Percentiles rank a stretch among this genome's conserved stretches.
Evolutionary conservation across 2,888 invertebrate species (phyloP).

Genomic region (Subacronicta megacephala): DNA sequence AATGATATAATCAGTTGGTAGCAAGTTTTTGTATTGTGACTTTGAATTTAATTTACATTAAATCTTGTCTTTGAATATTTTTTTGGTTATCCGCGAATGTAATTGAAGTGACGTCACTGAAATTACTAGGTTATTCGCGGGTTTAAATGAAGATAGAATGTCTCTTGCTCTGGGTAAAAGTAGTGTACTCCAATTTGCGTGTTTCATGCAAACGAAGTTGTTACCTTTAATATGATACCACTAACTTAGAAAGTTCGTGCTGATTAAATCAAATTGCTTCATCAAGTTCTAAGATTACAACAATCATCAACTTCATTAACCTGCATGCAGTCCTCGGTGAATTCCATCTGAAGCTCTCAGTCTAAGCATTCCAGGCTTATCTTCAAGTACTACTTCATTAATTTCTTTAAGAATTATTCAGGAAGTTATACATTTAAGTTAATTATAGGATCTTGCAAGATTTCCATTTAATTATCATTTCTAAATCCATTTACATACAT

Average conservation of each 20-base stretch:
- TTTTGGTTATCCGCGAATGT: conserved; percentile 1
- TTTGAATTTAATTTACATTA: conserved; percentile 15
- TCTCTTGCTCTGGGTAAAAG: conserved; percentile 11
- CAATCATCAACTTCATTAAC: conserved; percentile 49
- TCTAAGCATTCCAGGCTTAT: conserved; percentile 26
- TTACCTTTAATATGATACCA: conserved; percentile 40
- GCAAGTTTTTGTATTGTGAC: conserved; percentile 20
- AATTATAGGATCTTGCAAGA: conserved; percentile 19
- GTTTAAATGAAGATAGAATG: neutral
- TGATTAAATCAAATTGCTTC: conserved; percentile 60
- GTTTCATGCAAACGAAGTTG: conserved; percentile 39
- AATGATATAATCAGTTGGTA: conserved; percentile 26
- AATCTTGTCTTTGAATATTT: neutral
- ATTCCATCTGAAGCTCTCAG: conserved; percentile 13
- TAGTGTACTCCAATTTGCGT: conserved; percentile 38
- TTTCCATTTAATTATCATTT: conserved; percentile 2
- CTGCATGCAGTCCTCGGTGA: conserved; percentile 21
- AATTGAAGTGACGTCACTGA: conserved; percentile 1
- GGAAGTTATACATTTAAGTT: conserved; percentile 16
- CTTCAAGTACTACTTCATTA: conserved; percentile 23
- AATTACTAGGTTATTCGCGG: conserved; percentile 1
- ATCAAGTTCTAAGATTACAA: conserved; percentile 52
- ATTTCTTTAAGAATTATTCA: conserved; percentile 24
- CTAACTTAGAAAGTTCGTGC: conserved; percentile 52
- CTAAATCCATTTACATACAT: neutral